phyloP scores from a whole-genome alignment of 1,140 invertebrate genomes.

The Drosophila neocordata region DNA sequence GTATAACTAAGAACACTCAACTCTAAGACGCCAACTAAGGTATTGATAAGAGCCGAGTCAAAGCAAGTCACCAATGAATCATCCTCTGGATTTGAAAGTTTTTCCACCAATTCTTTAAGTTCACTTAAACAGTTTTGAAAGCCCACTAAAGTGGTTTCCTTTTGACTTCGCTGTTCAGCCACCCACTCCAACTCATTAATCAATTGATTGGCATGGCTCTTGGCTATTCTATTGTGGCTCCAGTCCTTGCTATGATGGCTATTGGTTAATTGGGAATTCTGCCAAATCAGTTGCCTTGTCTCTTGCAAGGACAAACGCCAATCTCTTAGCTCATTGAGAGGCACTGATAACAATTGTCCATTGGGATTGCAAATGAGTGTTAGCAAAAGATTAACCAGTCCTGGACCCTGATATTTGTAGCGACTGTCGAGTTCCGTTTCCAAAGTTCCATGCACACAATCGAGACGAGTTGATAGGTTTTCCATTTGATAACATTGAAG shows the following conservation, averaged over 20 bases:
- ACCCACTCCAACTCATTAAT: slow-evolving; percentile 60
- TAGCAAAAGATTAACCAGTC: slow-evolving; percentile 47
- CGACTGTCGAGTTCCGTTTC: slow-evolving; percentile 50
- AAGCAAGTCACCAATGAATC: slow-evolving; percentile 29
- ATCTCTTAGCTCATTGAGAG: slow-evolving; percentile 58
- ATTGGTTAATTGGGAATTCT: slow-evolving; percentile 49
- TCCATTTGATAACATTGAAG: slow-evolving; percentile 59
- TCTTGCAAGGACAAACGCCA: slow-evolving; percentile 63
- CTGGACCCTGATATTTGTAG: slow-evolving; percentile 61
- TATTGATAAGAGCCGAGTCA: slow-evolving; percentile 44
- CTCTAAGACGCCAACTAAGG: slow-evolving; percentile 77
- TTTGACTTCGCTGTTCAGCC: slow-evolving; percentile 12
- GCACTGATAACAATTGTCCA: slow-evolving; percentile 66
- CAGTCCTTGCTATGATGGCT: slow-evolving; percentile 9
- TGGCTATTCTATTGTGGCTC: slow-evolving; percentile 30
- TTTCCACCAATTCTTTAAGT: slow-evolving; percentile 24
- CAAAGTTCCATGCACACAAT: slow-evolving; percentile 37
- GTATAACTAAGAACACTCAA: slow-evolving; percentile 83
- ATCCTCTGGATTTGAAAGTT: background rate
- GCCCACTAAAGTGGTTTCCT: slow-evolving; percentile 36
- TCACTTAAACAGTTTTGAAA: slow-evolving; percentile 45
- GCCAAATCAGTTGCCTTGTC: slow-evolving; percentile 67
- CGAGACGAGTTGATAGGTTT: slow-evolving; percentile 56
- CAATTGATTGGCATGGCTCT: slow-evolving; percentile 43
- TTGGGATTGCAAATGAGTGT: slow-evolving; percentile 54